Conservation (phyloP, 2,113 vertebrate species). For the Nothocercus julius region DNA sequence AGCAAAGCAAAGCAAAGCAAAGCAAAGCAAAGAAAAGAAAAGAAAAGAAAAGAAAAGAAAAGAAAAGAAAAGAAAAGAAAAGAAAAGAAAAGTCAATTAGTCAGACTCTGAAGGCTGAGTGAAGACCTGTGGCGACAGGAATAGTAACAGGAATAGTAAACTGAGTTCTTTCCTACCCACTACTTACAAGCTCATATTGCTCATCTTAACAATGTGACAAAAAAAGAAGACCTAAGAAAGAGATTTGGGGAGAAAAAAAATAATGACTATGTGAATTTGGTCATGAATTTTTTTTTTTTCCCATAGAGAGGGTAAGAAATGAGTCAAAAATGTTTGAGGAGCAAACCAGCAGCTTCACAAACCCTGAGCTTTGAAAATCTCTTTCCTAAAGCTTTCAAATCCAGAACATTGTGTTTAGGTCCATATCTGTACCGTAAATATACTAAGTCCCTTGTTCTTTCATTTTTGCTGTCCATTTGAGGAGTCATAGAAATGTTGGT, state of each 20-base stretch:
- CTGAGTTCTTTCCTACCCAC: not conserved
- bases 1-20: not conserved
- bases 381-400: conserved; percentile 42
- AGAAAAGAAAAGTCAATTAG: not conserved
- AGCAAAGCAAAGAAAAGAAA: no score
- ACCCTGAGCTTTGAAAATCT: not conserved
- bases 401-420: not conserved
- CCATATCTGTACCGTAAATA: not conserved
- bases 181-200: not conserved
- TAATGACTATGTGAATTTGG: not conserved
- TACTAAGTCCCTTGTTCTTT: conserved; percentile 70
- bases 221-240: not conserved
- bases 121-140: not conserved
- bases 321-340: not conserved
- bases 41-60: no score
- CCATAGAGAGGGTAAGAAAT: not conserved
- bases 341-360: not conserved
- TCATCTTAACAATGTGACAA: not conserved
- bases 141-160: not conserved
- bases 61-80: not conserved
- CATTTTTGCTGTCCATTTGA: conserved; percentile 78
- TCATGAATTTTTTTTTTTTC: not conserved
- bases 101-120: not conserved
- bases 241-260: not conserved
- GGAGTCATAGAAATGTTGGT: conserved; percentile 67